Conservation (phyloP, 2,888 invertebrate species). For the Lottia gigantea region DNA sequence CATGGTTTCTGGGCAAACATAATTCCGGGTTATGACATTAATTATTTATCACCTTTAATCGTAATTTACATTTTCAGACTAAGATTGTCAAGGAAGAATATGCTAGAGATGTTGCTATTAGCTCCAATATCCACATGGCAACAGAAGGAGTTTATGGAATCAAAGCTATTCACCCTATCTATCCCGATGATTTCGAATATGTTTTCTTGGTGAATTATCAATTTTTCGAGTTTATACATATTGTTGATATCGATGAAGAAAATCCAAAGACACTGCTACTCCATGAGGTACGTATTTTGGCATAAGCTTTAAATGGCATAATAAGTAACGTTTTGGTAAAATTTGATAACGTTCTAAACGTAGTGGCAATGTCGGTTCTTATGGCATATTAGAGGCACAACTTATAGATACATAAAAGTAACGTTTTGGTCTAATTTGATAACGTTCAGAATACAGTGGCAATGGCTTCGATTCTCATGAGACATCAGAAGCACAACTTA, state of each 20-base stretch:
- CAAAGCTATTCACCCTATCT: conserved; percentile 12
- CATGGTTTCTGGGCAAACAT: no score
- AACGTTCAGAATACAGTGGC: no score
- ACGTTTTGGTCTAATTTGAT: no score
- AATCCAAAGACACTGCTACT: conserved; percentile 30
- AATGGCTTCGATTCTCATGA: no score
- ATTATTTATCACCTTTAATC: no score
- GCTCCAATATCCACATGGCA: conserved; percentile 33
- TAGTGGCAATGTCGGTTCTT: no score
- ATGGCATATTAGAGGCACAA: no score
- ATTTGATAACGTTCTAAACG: no score
- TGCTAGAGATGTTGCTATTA: conserved; percentile 26
- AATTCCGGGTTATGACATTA: no score
- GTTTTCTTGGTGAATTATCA: conserved; percentile 30
- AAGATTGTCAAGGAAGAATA: conserved; percentile 30
- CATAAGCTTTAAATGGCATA: not conserved
- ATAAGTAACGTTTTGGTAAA: no score
- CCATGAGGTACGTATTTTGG: conserved; percentile 26
- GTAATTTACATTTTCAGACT: conserved; percentile 22
- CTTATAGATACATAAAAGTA: no score
- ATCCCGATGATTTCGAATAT: conserved; percentile 28
- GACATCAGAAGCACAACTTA: no score
- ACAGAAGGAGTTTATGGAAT: conserved; percentile 36
- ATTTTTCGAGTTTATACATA: conserved; percentile 38
- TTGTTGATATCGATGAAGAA: conserved; percentile 24